Evolutionary conservation across 2,888 invertebrate genomes (phyloP).

Genomic region (Nebria salina): DNA sequence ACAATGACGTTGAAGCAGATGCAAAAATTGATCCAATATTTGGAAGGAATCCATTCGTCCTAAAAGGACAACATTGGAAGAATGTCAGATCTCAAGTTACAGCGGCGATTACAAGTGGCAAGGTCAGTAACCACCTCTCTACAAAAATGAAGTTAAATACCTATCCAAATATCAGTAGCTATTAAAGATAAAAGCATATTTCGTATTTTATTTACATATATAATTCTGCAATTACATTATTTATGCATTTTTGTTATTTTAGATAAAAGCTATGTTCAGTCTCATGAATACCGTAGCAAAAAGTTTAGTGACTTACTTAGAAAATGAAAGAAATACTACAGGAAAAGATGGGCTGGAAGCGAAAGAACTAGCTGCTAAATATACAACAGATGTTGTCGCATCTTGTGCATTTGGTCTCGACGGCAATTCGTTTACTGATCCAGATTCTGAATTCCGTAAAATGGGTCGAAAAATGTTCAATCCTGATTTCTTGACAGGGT

Average conservation of each 20-base stretch:
- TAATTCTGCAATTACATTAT: too few species aligned
- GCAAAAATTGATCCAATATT: constrained; percentile 63
- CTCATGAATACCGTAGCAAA: constrained; percentile 62
- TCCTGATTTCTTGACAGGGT: constrained; percentile 50
- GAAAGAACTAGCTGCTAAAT: constrained; percentile 60
- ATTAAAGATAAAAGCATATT: too few species aligned
- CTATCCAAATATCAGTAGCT: too few species aligned
- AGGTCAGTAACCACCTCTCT: constrained; percentile 54
- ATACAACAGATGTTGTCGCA: constrained; percentile 61
- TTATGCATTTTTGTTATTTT: constrained; percentile 40
- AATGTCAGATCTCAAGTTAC: constrained; percentile 63
- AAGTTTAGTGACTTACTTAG: constrained; percentile 60
- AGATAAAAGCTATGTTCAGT: constrained; percentile 64
- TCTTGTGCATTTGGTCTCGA: constrained; percentile 62
- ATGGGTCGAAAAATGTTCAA: constrained; percentile 55
- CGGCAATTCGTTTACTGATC: constrained; percentile 57
- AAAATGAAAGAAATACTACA: constrained; percentile 53
- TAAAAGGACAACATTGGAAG: constrained; percentile 65
- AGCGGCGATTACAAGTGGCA: constrained; percentile 64
- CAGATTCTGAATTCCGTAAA: constrained; percentile 53
- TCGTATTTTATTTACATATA: neutral
- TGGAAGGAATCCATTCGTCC: constrained; percentile 63
- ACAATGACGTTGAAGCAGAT: constrained; percentile 59
- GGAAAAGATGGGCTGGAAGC: constrained; percentile 59
- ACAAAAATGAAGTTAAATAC: too few species aligned